Conservation (phyloP, 1,140 invertebrate genomes). For the Drosophila tsacasi region DNA sequence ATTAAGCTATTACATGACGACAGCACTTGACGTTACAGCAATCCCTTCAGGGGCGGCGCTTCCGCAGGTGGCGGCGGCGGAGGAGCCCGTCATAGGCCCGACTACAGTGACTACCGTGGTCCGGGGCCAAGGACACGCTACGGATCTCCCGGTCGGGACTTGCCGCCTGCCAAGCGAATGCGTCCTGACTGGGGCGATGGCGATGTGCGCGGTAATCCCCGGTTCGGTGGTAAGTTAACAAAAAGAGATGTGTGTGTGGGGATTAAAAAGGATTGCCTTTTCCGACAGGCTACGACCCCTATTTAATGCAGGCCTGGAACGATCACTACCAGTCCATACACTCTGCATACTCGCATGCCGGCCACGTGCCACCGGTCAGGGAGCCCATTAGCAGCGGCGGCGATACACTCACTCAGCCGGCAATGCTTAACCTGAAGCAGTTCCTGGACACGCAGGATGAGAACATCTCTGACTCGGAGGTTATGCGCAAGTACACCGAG, state of each 20-base stretch:
- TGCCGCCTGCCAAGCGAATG: slow-evolving; percentile 93
- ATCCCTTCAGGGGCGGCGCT: slow-evolving; percentile 82
- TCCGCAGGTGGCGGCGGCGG: slow-evolving; percentile 75
- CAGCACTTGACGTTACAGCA: slow-evolving; percentile 55
- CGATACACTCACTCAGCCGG: slow-evolving; percentile 89
- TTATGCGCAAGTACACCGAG: slow-evolving; percentile 98
- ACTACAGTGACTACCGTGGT: slow-evolving; percentile 90
- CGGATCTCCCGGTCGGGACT: slow-evolving; percentile 90
- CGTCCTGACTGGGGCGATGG: slow-evolving; percentile 90
- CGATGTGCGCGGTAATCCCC: slow-evolving; percentile 80
- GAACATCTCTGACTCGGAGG: slow-evolving; percentile 98
- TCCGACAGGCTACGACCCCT: slow-evolving; percentile 73
- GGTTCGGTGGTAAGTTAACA: slow-evolving; percentile 84
- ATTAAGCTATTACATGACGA: slow-evolving; percentile 5
- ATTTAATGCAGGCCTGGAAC: slow-evolving; percentile 81
- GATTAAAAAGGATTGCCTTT: neutral
- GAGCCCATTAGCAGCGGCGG: slow-evolving; percentile 45
- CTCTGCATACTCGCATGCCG: slow-evolving; percentile 78
- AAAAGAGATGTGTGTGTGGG: neutral
- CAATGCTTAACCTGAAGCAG: slow-evolving; percentile 99
- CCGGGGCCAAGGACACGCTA: slow-evolving; percentile 87
- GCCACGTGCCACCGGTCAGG: slow-evolving; percentile 51
- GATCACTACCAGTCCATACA: slow-evolving; percentile 85
- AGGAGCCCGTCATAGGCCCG: slow-evolving; percentile 86
- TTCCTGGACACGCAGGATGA: slow-evolving; percentile 98